Conservation (phyloP, 2,113 vertebrate genomes). For the Pipra filicauda region DNA sequence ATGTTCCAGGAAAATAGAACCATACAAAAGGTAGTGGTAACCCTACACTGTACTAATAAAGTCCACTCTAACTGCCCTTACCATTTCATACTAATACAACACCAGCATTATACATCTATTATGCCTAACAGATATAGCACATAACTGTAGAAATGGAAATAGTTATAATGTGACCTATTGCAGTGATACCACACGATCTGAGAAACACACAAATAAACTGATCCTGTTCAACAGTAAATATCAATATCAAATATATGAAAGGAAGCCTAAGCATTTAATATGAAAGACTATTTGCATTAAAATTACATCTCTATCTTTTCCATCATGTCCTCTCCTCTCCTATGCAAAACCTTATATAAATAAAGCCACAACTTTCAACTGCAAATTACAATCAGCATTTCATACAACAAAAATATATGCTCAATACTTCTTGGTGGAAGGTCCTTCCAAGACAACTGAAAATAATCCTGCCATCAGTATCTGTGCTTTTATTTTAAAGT, state of each 20-base stretch:
- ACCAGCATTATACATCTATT: neutral
- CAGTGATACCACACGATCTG: neutral
- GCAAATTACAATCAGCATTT: neutral
- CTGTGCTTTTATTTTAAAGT: neutral
- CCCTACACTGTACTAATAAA: neutral
- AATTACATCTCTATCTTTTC: neutral
- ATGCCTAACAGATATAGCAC: neutral
- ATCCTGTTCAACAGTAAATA: neutral
- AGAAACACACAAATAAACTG: neutral
- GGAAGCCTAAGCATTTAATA: neutral
- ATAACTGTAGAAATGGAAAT: neutral
- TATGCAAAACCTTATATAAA: neutral
- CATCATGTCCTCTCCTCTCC: neutral
- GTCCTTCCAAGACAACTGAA: neutral
- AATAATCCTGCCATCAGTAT: neutral
- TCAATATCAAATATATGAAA: neutral
- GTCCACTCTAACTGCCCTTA: neutral
- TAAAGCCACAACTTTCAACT: neutral
- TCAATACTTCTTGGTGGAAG: neutral
- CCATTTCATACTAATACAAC: neutral
- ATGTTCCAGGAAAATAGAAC: neutral
- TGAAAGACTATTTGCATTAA: neutral
- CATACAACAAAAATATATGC: neutral
- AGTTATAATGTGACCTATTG: neutral
- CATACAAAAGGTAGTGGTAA: neutral